These are phyloP conservation scores for Oeneis ivallda DNA, from an alignment of 2,888 invertebrate species.

Conservation along the genomic window DNA sequence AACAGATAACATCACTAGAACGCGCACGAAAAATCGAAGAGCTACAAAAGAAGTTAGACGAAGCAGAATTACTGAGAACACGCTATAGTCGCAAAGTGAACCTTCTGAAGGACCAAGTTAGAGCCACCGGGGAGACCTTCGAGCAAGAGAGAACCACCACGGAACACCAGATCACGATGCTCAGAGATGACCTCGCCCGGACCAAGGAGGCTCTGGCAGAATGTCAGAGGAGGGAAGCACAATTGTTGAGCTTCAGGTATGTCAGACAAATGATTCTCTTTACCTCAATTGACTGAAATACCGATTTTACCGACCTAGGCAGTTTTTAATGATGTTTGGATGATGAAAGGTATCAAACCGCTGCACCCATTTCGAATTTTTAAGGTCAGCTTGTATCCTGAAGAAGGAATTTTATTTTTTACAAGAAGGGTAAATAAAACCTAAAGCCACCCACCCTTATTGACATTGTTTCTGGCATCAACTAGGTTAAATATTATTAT, in stretches of 20 bases:
- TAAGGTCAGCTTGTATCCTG: too few relatives aligned
- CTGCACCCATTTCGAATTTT: too few relatives aligned
- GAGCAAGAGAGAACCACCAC: conserved; percentile 86
- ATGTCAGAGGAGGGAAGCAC: conserved; percentile 88
- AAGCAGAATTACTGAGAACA: conserved; percentile 89
- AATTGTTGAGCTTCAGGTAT: conserved; percentile 87
- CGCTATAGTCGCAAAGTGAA: conserved; percentile 88
- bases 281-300: too few relatives aligned
- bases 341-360: too few relatives aligned
- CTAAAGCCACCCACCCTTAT: too few relatives aligned
- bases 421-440: too few relatives aligned
- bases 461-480: too few relatives aligned
- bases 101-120: conserved; percentile 87
- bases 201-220: conserved; percentile 89
- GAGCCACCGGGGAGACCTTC: conserved; percentile 84
- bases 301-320: too few relatives aligned
- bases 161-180: conserved; percentile 85
- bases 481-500: too few relatives aligned
- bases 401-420: too few relatives aligned
- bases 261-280: too few relatives aligned
- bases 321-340: too few relatives aligned
- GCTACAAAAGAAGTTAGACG: conserved; percentile 89
- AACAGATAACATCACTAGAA: conserved; percentile 90
- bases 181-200: conserved; percentile 88
- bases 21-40: conserved; percentile 92